Evolutionary conservation across 2,797 vertebrate genomes (phyloP), one percentile per base, ranked within the genome.

Genomic region (Urosaurus nigricauda): DNA sequence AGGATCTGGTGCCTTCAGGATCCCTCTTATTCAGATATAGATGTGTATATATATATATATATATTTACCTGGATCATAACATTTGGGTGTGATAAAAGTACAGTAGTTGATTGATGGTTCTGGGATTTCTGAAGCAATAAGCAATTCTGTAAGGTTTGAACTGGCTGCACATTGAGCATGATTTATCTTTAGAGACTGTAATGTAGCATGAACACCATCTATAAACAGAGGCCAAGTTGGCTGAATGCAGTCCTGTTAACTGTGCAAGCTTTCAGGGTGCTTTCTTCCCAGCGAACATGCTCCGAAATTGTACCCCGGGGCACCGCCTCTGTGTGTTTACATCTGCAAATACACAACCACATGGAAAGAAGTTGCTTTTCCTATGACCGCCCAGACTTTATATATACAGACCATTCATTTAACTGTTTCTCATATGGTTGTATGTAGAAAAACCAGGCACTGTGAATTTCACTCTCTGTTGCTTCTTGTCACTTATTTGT

Each of bases 141-240:
- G 11, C 26, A 29, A 11, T 47, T 79, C 65, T 8, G 8, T n/a
- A 43, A 40, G 75, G 53, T 43, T 84, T 70, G 58, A 79, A 37
- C 14, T 8, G 60, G 16, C 68, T 70, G 16, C 19, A 60, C 40
- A 8, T 11, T n/a, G 58, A 21, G 35, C 56, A 37, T 75, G 84
- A 11, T 75, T 85, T 85, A 85, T 87, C 70, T 87, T 81, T 56
- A 70, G 63, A 87, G 53, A 80, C n/a, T 71, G 56, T 24, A 35
- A 29, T 83, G 32, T 51, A 29, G 26, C 40, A 32, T 26, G 80
- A 83, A 83, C 12, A 6, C 43, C 26, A 65, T 21, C 24, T n/a
- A 68, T 47, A 37, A n/a, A 58, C 68, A 86, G 68, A 86, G 84
- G 11, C 13, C 19, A 26, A n/a, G 19, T 35, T 70, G 14, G 24